A percentile compares a stretch with the other conserved stretches of the same genome.
Evolutionary conservation across 1,140 invertebrate species (phyloP).

Genomic region (Hermetia illucens): DNA sequence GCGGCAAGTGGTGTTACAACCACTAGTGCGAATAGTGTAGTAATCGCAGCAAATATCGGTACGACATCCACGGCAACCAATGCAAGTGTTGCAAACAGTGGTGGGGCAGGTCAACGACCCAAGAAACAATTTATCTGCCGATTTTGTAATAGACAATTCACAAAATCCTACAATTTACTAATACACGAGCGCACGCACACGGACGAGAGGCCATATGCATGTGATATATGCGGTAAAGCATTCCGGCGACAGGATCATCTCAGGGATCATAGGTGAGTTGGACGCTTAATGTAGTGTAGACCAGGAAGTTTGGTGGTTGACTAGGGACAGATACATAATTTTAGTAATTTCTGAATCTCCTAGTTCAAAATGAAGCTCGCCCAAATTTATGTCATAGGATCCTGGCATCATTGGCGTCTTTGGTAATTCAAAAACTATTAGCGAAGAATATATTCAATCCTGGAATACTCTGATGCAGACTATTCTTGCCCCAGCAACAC

Average conservation of each 20-base stretch:
- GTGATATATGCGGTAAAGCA: slow-evolving; percentile 95
- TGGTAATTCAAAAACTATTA: too few species aligned
- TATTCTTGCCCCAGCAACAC: too few species aligned
- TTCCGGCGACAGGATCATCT: slow-evolving; percentile 94
- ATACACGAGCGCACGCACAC: slow-evolving; percentile 98
- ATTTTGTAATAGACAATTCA: slow-evolving; percentile 93
- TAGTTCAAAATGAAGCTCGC: too few species aligned
- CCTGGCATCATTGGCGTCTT: too few species aligned
- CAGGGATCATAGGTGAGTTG: slow-evolving; percentile 75
- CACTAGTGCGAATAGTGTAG: slow-evolving; percentile 30
- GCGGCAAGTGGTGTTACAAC: slow-evolving; percentile 11
- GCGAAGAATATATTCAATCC: too few species aligned
- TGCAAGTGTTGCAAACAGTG: slow-evolving; percentile 44
- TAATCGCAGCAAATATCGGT: slow-evolving; percentile 31
- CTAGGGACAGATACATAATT: too few species aligned
- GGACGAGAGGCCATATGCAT: slow-evolving; percentile 93
- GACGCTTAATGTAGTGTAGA: too few species aligned
- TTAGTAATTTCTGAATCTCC: too few species aligned
- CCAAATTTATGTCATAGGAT: too few species aligned
- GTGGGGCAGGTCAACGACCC: slow-evolving; percentile 46
- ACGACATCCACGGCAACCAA: slow-evolving; percentile 36
- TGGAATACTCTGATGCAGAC: too few species aligned
- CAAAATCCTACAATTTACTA: slow-evolving; percentile 94
- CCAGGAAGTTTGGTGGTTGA: too few species aligned
- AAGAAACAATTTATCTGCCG: slow-evolving; percentile 98